phyloP scores from a whole-genome alignment of 2,888 invertebrate species.

The Seira musarum region DNA sequence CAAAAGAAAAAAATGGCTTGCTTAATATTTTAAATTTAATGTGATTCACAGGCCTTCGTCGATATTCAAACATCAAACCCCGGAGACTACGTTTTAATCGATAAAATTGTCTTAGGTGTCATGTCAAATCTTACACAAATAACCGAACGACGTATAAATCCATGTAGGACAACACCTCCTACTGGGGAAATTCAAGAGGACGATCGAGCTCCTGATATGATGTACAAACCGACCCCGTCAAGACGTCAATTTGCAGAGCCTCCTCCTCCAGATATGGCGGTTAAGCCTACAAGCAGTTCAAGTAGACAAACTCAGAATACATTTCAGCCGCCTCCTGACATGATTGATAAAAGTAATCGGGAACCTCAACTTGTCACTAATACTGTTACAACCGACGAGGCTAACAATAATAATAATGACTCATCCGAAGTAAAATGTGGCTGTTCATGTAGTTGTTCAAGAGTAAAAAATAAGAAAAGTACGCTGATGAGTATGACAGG shows the following conservation, averaged over 20 bases:
- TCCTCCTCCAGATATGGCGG: constrained; percentile 28
- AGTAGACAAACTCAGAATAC: constrained; percentile 1
- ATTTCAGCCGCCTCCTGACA: not conserved
- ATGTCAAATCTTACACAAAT: constrained; percentile 43
- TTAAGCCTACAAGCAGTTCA: constrained; percentile 14
- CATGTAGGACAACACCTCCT: constrained; percentile 36
- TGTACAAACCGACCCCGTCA: constrained; percentile 8
- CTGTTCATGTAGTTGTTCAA: constrained; percentile 55
- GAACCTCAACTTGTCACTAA: constrained; percentile 14
- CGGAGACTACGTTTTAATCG: constrained; percentile 55
- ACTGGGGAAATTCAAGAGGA: constrained; percentile 16
- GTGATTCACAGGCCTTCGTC: constrained; percentile 33
- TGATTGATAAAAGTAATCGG: not conserved
- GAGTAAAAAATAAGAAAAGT: constrained; percentile 20
- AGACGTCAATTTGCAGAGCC: not conserved
- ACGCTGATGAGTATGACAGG: too few relatives aligned
- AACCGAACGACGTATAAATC: constrained; percentile 19
- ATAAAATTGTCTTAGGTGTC: constrained; percentile 54
- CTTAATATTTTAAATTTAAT: not conserved
- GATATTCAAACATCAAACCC: constrained; percentile 30
- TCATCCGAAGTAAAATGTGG: constrained; percentile 54
- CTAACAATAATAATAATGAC: not conserved
- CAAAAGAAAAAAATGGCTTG: not conserved
- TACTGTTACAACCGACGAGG: constrained; percentile 3
- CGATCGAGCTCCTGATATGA: constrained; percentile 36